Percentiles rank a stretch among this genome's conserved stretches.
Conservation (phyloP, 2,888 invertebrate genomes). For the Dusona sp. region DNA sequence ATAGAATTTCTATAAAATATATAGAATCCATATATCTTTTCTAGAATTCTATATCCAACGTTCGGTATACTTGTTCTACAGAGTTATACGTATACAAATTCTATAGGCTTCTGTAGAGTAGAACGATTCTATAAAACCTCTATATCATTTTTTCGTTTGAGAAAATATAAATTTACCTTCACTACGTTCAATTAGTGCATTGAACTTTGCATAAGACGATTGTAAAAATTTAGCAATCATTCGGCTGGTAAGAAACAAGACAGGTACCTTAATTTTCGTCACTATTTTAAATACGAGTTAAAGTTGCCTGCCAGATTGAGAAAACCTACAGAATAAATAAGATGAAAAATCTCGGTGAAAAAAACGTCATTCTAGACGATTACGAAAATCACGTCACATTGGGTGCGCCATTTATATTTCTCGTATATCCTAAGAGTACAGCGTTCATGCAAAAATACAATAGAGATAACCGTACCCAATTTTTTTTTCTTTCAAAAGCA, state of each 20-base stretch:
- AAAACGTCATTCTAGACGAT: neutral
- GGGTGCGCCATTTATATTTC: conserved; percentile 9
- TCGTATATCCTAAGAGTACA: neutral
- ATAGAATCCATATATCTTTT: too few species aligned
- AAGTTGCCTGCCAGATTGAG: neutral
- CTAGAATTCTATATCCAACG: too few species aligned
- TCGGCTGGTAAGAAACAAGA: neutral
- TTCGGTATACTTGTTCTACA: too few species aligned
- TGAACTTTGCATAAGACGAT: neutral
- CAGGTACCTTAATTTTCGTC: neutral
- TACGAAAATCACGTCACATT: neutral
- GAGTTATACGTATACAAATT: too few species aligned
- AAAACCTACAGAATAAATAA: neutral
- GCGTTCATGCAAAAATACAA: neutral
- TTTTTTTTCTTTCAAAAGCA: neutral
- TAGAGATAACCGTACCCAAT: conserved; percentile 15
- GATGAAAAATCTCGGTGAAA: neutral
- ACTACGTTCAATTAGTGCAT: neutral
- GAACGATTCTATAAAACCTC: too few species aligned
- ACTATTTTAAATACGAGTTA: neutral
- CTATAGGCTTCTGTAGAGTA: too few species aligned
- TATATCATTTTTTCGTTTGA: too few species aligned
- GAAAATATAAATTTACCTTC: too few species aligned
- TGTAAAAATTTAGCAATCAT: neutral
- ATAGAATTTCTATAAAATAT: too few species aligned